Evolutionary conservation across 1,140 invertebrate species (phyloP).

Genomic region (Palaemon carinicauda): DNA sequence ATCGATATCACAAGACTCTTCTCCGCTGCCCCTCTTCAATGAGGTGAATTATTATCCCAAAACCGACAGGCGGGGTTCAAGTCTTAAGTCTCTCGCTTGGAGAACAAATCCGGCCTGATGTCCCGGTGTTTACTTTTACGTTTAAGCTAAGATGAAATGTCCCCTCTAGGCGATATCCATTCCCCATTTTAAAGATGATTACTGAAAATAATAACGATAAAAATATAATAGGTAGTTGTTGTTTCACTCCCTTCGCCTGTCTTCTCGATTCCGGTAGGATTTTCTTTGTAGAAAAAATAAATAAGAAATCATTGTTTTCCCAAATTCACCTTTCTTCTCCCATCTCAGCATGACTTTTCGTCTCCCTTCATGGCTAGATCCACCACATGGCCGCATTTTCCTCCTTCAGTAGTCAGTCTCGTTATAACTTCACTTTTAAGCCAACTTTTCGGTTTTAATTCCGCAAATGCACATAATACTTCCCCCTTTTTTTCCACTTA

Average conservation of each 20-base stretch:
- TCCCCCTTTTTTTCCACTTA: constrained; percentile 30
- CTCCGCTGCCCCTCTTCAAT: too few relatives aligned
- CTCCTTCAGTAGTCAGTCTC: constrained; percentile 19
- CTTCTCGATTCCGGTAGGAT: too few relatives aligned
- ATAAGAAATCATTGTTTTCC: not conserved
- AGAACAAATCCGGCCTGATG: too few relatives aligned
- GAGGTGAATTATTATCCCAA: too few relatives aligned
- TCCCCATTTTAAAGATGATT: not conserved
- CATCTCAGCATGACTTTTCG: not conserved
- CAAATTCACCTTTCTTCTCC: not conserved
- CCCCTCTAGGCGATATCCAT: too few relatives aligned
- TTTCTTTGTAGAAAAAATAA: too few relatives aligned
- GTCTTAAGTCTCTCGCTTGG: too few relatives aligned
- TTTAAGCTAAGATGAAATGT: too few relatives aligned
- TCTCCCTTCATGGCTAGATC: not conserved
- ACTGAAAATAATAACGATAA: not conserved
- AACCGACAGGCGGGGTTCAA: too few relatives aligned
- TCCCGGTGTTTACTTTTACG: too few relatives aligned
- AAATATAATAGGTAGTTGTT: not conserved
- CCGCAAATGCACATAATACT: constrained; percentile 54
- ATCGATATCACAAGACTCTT: too few relatives aligned
- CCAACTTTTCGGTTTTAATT: constrained; percentile 56
- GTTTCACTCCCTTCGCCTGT: too few relatives aligned
- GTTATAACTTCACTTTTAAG: constrained; percentile 37
- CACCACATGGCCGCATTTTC: constrained; percentile 1